phyloP scores from a whole-genome alignment of 2,113 vertebrate species.

The Rattus norvegicus region GRCr8 NC_086035.1:13545501-13546000 shows the following conservation, averaged over 20 bases:
- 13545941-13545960: not conserved
- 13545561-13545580: not conserved
- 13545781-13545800: not conserved
- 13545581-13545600: not conserved
- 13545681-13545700: not conserved
- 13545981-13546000: not conserved
- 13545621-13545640: not conserved
- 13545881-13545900: not conserved
- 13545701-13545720: not conserved
- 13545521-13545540: not conserved
- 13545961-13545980: slow-evolving; percentile 46
- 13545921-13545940: not conserved
- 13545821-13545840: not conserved
- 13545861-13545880: not conserved
- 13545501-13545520: too few relatives aligned
- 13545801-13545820: not conserved
- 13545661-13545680: not conserved
- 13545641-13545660: not conserved
- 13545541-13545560: too few relatives aligned
- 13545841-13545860: not conserved
- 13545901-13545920: not conserved
- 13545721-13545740: not conserved
- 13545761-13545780: not conserved
- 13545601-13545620: not conserved
- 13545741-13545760: not conserved